These are phyloP conservation scores for Scleropages formosus DNA, from an alignment of 2,797 vertebrate genomes.

Conservation along the genomic window DNA sequence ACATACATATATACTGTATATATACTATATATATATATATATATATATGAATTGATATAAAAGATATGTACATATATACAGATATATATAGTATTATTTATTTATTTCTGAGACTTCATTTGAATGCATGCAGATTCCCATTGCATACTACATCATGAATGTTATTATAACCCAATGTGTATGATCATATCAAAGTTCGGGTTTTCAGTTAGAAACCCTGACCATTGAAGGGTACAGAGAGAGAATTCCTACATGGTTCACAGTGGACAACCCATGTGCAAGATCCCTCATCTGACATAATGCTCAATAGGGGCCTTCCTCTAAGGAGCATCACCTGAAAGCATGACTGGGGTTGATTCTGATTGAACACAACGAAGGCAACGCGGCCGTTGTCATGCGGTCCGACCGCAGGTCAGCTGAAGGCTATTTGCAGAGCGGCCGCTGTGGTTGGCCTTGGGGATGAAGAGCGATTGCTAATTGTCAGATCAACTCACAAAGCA, in stretches of 20 bases:
- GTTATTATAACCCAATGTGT: no score
- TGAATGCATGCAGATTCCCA: no score
- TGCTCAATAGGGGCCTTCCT: conserved; percentile 43
- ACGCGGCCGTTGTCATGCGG: conserved; percentile 40
- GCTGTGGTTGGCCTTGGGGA: conserved; percentile 45
- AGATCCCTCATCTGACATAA: not conserved
- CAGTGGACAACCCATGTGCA: not conserved
- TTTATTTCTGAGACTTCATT: no score
- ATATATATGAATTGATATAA: no score
- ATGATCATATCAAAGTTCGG: no score
- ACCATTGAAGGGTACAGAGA: not conserved
- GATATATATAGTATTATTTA: no score
- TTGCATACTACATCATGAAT: no score
- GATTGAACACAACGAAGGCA: conserved; percentile 59
- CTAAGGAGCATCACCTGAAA: conserved; percentile 51
- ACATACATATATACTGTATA: no score
- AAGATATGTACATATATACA: no score
- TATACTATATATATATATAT: no score
- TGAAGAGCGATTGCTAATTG: conserved; percentile 48
- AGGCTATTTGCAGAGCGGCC: conserved; percentile 32
- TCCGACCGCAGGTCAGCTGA: conserved; percentile 36
- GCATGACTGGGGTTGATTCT: conserved; percentile 50
- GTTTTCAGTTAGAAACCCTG: conserved; percentile 1
- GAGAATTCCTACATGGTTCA: not conserved
- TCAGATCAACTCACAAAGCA: conserved; percentile 41